Conservation (phyloP, 2,113 vertebrate genomes). For the Oplegnathus fasciatus region DNA sequence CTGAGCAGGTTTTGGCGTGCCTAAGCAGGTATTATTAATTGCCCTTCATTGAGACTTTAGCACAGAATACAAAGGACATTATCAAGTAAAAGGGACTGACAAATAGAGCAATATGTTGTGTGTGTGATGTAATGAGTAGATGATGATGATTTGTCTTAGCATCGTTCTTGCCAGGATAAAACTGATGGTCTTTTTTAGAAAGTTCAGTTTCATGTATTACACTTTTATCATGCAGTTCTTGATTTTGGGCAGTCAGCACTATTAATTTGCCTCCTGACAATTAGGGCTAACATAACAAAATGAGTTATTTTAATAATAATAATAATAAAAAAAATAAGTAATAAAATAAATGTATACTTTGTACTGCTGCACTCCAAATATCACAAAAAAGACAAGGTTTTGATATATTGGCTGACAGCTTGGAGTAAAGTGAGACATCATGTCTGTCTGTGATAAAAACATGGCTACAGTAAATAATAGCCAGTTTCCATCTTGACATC, state of each 20-base stretch:
- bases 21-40: slow-evolving; percentile 51
- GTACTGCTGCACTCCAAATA: slow-evolving; percentile 34
- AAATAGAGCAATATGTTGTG: slow-evolving; percentile 22
- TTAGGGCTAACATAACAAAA: slow-evolving; percentile 1
- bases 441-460: slow-evolving; percentile 85
- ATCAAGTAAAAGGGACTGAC: slow-evolving; percentile 8
- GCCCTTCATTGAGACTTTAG: slow-evolving; percentile 25
- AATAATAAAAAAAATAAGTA: slow-evolving; percentile 5
- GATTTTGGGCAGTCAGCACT: slow-evolving; percentile 2
- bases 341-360: slow-evolving; percentile 26
- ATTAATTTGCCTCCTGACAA: slow-evolving; percentile 3
- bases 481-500: slow-evolving; percentile 84
- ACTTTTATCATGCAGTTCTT: slow-evolving; percentile 26
- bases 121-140: slow-evolving; percentile 15
- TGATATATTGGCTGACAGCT: slow-evolving; percentile 70
- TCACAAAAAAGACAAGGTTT: slow-evolving; percentile 45
- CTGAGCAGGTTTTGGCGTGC: slow-evolving; percentile 23
- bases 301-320: not conserved
- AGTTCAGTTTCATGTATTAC: slow-evolving; percentile 32
- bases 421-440: slow-evolving; percentile 84
- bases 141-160: slow-evolving; percentile 19
- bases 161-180: not conserved
- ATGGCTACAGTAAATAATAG: slow-evolving; percentile 82
- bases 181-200: slow-evolving; percentile 3
- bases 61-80: not conserved